Evolutionary conservation across 2,797 vertebrate genomes (phyloP).

Genomic region (Enteromius anoplus): DNA sequence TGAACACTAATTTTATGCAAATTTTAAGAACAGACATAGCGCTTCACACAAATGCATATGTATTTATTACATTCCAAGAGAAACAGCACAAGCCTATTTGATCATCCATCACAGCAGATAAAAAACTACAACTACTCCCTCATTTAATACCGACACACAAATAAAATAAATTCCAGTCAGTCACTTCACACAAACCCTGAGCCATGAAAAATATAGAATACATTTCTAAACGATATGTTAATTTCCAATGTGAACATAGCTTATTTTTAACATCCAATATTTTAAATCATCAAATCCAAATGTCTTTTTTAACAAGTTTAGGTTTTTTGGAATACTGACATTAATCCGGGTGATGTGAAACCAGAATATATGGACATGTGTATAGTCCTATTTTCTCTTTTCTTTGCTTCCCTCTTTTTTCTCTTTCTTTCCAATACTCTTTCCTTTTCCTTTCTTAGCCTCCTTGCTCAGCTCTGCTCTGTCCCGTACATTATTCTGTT

Average conservation of each 20-base stretch:
- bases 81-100: not conserved
- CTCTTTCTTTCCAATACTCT: slow-evolving; percentile 61
- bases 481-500: slow-evolving; percentile 59
- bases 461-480: slow-evolving; percentile 64
- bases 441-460: slow-evolving; percentile 46
- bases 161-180: no score
- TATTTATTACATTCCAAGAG: slow-evolving; percentile 11
- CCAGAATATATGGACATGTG: not conserved
- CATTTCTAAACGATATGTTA: no score
- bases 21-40: not conserved
- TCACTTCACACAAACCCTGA: no score
- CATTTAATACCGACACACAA: no score
- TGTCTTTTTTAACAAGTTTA: not conserved
- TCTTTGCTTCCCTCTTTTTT: slow-evolving; percentile 57
- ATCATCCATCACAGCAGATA: not conserved
- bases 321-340: not conserved
- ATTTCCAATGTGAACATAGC: no score
- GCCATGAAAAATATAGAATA: no score
- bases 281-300: no score
- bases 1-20: not conserved
- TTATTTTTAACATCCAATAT: no score
- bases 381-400: slow-evolving; percentile 19
- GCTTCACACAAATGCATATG: not conserved
- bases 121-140: no score
- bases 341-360: slow-evolving; percentile 5